phyloP scores from a whole-genome alignment of 2,888 invertebrate species.

The Sphaerophoria taeniata region DNA sequence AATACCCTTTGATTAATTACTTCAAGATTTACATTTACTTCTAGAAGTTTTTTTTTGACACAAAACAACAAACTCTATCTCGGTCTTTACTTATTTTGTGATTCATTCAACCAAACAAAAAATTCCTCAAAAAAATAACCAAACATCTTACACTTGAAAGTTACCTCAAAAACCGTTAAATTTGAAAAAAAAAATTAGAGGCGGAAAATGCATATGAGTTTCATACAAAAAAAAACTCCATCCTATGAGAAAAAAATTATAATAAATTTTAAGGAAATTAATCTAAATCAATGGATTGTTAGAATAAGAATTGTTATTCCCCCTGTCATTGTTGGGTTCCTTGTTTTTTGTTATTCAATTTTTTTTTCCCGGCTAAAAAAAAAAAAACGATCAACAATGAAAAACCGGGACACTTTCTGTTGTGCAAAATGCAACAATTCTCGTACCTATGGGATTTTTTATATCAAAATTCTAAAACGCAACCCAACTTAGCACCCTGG shows the following conservation, averaged over 20 bases:
- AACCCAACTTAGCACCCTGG: slow-evolving; percentile 70
- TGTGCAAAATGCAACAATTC: slow-evolving; percentile 69
- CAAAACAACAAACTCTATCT: slow-evolving; percentile 26
- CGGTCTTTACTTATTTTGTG: slow-evolving; percentile 65
- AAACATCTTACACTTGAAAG: slow-evolving; percentile 66
- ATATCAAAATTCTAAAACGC: slow-evolving; percentile 71
- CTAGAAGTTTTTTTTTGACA: slow-evolving; percentile 10
- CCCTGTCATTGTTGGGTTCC: slow-evolving; percentile 63
- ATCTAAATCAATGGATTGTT: slow-evolving; percentile 75
- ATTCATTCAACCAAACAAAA: slow-evolving; percentile 61
- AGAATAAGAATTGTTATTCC: slow-evolving; percentile 21
- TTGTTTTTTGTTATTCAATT: slow-evolving; percentile 63
- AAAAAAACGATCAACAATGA: slow-evolving; percentile 2
- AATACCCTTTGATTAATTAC: slow-evolving; percentile 48
- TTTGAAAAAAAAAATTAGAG: slow-evolving; percentile 41
- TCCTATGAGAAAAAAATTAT: slow-evolving; percentile 63
- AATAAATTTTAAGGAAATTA: slow-evolving; percentile 76
- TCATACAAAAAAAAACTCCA: slow-evolving; percentile 9
- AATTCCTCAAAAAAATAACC: slow-evolving; percentile 48
- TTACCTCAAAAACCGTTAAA: slow-evolving; percentile 70
- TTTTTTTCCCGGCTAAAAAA: background rate
- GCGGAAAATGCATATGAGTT: slow-evolving; percentile 48
- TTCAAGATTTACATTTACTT: slow-evolving; percentile 66
- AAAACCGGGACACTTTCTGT: slow-evolving; percentile 47
- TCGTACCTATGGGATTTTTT: slow-evolving; percentile 50